Evolutionary conservation across 2,113 vertebrate genomes (phyloP).

Genomic region (Bujurquina vittata): DNA sequence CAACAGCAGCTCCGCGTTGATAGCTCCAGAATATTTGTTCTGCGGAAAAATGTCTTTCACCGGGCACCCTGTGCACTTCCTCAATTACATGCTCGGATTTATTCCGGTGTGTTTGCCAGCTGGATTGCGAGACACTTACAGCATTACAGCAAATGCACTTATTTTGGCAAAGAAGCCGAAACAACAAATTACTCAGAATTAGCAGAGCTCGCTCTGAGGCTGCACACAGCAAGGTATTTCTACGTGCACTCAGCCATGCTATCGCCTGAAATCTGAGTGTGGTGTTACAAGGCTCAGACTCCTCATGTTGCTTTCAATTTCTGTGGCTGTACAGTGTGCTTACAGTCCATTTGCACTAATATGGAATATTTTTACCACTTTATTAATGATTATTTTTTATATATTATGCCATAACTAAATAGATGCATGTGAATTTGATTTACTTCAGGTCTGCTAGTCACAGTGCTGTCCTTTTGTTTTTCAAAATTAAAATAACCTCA

Average conservation of each 20-base stretch:
- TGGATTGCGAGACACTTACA: constrained; percentile 17
- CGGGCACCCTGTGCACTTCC: constrained; percentile 16
- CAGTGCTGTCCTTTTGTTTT: no score
- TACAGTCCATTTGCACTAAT: neutral
- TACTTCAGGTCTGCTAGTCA: neutral
- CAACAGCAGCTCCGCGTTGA: constrained; percentile 22
- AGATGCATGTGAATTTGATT: neutral
- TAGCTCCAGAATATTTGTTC: constrained; percentile 25
- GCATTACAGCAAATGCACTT: constrained; percentile 13
- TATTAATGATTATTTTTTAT: neutral
- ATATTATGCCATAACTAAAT: neutral
- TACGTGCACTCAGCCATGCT: neutral
- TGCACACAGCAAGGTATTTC: constrained; percentile 4
- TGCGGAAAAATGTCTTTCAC: neutral
- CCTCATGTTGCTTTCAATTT: neutral
- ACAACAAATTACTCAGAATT: constrained; percentile 15
- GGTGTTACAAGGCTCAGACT: neutral
- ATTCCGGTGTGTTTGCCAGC: constrained; percentile 22
- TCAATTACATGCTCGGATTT: constrained; percentile 29
- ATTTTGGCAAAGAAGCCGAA: constrained; percentile 26
- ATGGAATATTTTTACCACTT: neutral
- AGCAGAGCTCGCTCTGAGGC: neutral
- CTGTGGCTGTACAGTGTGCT: neutral
- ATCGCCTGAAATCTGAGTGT: neutral
- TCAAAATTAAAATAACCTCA: no score